phyloP scores from a whole-genome alignment of 2,888 invertebrate species.

The Stenchaetothrips biformis region DNA sequence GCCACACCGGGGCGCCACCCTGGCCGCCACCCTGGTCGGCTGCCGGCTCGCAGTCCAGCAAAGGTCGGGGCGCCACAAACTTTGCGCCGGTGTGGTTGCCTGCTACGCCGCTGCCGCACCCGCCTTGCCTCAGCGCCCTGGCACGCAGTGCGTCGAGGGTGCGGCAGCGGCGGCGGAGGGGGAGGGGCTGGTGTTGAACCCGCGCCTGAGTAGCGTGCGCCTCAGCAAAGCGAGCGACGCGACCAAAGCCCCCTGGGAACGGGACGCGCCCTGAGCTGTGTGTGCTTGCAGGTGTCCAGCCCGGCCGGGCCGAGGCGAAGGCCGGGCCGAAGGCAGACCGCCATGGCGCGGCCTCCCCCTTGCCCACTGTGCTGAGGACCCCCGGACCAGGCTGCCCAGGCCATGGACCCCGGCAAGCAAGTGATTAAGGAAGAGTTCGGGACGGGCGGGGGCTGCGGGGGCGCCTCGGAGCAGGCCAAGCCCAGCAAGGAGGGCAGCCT shows the following conservation, averaged over 20 bases:
- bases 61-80: no score
- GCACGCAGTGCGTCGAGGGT: neutral
- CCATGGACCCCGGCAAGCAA: constrained; percentile 16
- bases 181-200: no score
- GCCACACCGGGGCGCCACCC: neutral
- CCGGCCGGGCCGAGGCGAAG: neutral
- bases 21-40: neutral
- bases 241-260: no score
- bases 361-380: neutral
- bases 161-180: no score
- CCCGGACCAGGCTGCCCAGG: neutral
- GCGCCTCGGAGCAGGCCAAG: neutral
- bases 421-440: constrained; percentile 16
- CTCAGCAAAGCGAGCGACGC: no score
- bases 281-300: constrained; percentile 21
- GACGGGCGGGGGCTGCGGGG: neutral
- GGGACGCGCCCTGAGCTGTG: neutral
- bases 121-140: neutral
- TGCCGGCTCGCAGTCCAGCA: neutral
- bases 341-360: neutral
- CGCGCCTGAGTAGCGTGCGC: no score
- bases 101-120: neutral
- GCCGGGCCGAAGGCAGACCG: neutral
- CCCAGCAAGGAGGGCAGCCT: neutral
- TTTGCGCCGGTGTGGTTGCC: neutral